Evolutionary conservation across 1,140 invertebrate species (phyloP).

Genomic region (Micrasema minimum): DNA sequence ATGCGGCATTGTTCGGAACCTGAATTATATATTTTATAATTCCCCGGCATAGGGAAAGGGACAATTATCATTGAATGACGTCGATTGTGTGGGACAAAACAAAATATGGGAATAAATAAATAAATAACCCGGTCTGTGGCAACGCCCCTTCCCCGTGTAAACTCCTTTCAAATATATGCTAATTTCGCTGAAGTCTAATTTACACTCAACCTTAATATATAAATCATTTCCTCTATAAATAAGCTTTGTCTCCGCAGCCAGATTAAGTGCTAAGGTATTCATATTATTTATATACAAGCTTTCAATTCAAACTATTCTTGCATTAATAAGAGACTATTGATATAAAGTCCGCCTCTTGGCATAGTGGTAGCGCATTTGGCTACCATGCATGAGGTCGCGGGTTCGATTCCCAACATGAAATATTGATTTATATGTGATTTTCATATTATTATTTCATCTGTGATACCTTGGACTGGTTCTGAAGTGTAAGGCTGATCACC

Average conservation of each 20-base stretch:
- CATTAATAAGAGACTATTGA: too few species aligned
- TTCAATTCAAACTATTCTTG: too few species aligned
- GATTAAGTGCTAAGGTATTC: constrained; percentile 5
- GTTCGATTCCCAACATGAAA: too few species aligned
- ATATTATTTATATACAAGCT: constrained; percentile 15
- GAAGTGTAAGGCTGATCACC: too few species aligned
- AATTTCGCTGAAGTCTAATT: too few species aligned
- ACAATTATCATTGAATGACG: constrained; percentile 54
- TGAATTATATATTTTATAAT: constrained; percentile 46
- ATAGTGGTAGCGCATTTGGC: too few species aligned
- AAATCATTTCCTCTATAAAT: constrained; percentile 49
- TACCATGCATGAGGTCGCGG: too few species aligned
- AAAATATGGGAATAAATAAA: constrained; percentile 52
- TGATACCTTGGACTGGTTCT: too few species aligned
- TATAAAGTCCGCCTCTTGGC: too few species aligned
- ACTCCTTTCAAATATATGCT: constrained; percentile 49
- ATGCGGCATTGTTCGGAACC: constrained; percentile 40
- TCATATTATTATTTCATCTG: too few species aligned
- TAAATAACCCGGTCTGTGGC: constrained; percentile 47
- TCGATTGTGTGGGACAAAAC: constrained; percentile 50
- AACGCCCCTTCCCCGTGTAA: constrained; percentile 23
- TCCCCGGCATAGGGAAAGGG: constrained; percentile 22
- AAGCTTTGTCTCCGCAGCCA: constrained; percentile 25
- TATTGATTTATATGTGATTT: too few species aligned
- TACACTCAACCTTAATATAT: constrained; percentile 36